Base-by-base conservation (phyloP, 53 echinoderm and acorn worm species). In the Patiria pectinifera region DNA sequence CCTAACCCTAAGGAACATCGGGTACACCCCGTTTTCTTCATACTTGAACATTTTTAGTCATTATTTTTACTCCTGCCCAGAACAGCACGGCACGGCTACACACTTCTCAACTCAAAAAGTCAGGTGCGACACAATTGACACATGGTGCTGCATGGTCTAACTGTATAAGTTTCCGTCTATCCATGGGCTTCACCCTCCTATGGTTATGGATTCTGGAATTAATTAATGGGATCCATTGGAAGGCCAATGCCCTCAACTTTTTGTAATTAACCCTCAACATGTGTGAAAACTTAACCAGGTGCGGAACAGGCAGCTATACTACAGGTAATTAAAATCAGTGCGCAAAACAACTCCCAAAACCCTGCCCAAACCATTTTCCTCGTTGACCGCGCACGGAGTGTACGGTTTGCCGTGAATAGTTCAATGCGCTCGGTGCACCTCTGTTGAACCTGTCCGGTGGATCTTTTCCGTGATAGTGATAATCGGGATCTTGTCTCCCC, bases 211-310 rank as follows among this genome's bases (percentile, higher is more conserved):
- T 10, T 9, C 13, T 74, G 74, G 24, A 22, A 74, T 18, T 74
- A 74, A 74, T 74, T 23, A 74, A 74, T 22, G 3, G 10, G n/a
- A 23, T 74, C 24, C n/a, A 74, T 74, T 23, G 74, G 74, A 4
- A 18, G 74, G 74, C 74, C 74, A 23, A 4, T 74, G 74, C 10
- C 74, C 24, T 23, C 22, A 74, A 18, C 74, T 18, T 74, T 23
- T 74, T 35, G n/a, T 74, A 74, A 74, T 66, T 74, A 74, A 23
- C 74, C 24, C 9, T 16, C 74, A 53, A 74, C 74, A 79, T 45
- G 48, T 48, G 79, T 79, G 79, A 79, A 79, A 79, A 8, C 43
- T 79, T 79, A 45, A 18, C 79, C 79, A 79, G 79, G 79, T 79
- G 79, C 14, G 12, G 79, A 24, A 18, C 79, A 46, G 45, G 79